Conservation (phyloP, 2,113 vertebrate genomes). For the Lasiurus borealis region DNA sequence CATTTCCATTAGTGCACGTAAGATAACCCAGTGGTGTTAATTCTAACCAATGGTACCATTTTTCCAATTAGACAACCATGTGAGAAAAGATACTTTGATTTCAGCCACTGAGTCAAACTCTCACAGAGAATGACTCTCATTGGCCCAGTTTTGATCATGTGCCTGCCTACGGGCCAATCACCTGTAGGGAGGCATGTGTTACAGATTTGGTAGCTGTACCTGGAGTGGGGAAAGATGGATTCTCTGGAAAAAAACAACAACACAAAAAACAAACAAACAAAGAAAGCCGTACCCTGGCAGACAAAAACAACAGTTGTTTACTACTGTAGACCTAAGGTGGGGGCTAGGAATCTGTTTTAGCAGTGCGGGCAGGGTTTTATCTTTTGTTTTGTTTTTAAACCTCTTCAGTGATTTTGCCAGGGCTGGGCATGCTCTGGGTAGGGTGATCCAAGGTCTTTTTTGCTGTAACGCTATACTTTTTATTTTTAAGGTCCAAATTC, state of each 20-base stretch:
- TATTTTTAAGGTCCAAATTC: slow-evolving; percentile 7
- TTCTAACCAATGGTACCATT: background rate
- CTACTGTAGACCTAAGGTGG: background rate
- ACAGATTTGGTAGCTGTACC: background rate
- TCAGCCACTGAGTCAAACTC: background rate
- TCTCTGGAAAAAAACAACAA: background rate
- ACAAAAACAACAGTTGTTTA: background rate
- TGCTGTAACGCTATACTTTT: background rate
- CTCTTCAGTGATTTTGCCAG: background rate
- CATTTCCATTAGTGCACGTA: background rate
- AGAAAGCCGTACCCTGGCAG: background rate
- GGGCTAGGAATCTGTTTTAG: background rate
- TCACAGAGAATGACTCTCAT: background rate
- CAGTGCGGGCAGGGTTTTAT: background rate
- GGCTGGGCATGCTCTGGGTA: background rate
- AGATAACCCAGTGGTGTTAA: background rate
- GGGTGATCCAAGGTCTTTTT: background rate
- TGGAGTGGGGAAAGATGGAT: background rate
- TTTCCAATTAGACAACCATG: background rate
- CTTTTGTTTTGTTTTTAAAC: background rate
- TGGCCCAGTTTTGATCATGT: background rate
- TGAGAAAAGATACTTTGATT: background rate
- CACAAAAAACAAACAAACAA: background rate
- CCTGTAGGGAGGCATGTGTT: background rate
- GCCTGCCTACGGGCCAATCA: background rate